Evolutionary conservation across 2,113 vertebrate species (phyloP).

Genomic region (Grus americana): DNA sequence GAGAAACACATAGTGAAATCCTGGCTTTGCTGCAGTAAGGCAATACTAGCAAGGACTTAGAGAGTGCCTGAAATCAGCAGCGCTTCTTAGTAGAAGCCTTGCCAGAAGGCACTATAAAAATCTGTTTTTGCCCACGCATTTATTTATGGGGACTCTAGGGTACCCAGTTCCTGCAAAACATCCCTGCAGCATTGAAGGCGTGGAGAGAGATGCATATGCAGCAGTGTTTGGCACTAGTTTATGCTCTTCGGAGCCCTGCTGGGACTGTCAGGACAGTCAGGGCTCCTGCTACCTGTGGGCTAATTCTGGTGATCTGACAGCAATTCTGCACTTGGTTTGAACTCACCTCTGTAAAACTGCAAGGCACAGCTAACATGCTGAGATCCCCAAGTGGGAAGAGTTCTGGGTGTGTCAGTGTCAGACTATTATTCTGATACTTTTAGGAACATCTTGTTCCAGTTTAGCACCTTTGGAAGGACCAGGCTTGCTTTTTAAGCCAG

Average conservation of each 20-base stretch:
- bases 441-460: neutral
- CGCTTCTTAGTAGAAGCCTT: neutral
- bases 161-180: neutral
- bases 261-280: neutral
- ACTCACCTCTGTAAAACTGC: neutral
- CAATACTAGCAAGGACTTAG: neutral
- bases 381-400: neutral
- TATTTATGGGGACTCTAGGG: neutral
- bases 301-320: neutral
- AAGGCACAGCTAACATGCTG: neutral
- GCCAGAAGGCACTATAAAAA: neutral
- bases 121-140: neutral
- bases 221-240: neutral
- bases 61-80: neutral
- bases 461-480: neutral
- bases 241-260: neutral
- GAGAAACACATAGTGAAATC: neutral
- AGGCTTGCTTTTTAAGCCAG: neutral
- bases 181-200: neutral
- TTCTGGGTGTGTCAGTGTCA: neutral
- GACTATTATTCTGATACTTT: neutral
- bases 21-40: neutral
- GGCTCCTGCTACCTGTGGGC: neutral
- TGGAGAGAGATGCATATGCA: neutral
- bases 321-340: slow-evolving; percentile 3